phyloP scores from a whole-genome alignment of 1,140 invertebrate genomes.

The Drosophila persimilis region DNA sequence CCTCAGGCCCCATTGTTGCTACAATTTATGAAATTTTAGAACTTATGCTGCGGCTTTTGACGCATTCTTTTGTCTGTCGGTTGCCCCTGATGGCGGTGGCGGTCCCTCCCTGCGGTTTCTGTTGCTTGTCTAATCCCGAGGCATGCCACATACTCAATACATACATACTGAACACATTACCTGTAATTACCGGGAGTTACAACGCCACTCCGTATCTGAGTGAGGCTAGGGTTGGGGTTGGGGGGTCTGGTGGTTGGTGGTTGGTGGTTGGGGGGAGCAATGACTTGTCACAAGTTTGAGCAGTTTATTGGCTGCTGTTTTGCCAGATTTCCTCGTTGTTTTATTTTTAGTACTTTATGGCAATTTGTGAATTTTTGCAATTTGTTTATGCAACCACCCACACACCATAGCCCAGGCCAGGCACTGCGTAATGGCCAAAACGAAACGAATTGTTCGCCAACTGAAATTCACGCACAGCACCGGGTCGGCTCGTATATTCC shows the following conservation, averaged over 20 bases:
- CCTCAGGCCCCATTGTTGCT: slow-evolving; percentile 75
- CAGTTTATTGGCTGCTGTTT: slow-evolving; percentile 34
- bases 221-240: background rate
- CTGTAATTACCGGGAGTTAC: slow-evolving; percentile 37
- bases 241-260: background rate
- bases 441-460: slow-evolving; percentile 73
- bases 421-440: slow-evolving; percentile 70
- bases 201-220: no score
- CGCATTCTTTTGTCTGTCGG: slow-evolving; percentile 68
- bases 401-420: slow-evolving; percentile 19
- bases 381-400: slow-evolving; percentile 55
- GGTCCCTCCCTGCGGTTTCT: slow-evolving; percentile 49
- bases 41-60: slow-evolving; percentile 79
- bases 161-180: slow-evolving; percentile 29
- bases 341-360: slow-evolving; percentile 52
- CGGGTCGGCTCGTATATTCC: slow-evolving; percentile 13
- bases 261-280: slow-evolving; percentile 22
- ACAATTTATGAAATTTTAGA: slow-evolving; percentile 82
- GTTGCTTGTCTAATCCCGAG: slow-evolving; percentile 37
- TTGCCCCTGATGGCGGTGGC: slow-evolving; percentile 12
- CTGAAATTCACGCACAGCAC: slow-evolving; percentile 63
- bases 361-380: slow-evolving; percentile 44
- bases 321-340: slow-evolving; percentile 26
- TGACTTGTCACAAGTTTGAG: slow-evolving; percentile 53
- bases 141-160: slow-evolving; percentile 10